Conservation (phyloP, 2,888 invertebrate species). For the Rhopalosiphum nymphaeae region DNA sequence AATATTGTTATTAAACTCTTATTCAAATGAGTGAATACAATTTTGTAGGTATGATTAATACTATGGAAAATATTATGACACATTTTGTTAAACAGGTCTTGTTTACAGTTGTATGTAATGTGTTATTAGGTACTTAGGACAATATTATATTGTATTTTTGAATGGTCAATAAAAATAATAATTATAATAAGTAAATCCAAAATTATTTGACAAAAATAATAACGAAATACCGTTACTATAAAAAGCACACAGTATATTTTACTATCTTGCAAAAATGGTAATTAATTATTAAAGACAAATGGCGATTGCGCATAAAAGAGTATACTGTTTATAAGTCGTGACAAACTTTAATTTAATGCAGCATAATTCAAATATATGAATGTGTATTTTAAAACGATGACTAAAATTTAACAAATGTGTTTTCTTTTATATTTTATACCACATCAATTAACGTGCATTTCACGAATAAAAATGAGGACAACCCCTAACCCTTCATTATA, state of each 20-base stretch:
- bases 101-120: background rate
- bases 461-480: constrained; percentile 2
- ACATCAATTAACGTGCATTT: constrained; percentile 27
- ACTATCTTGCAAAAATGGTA: background rate
- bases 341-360: background rate
- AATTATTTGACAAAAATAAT: background rate
- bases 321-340: background rate
- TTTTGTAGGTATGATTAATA: background rate
- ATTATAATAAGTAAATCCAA: background rate
- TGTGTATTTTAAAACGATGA: background rate
- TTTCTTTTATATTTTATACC: constrained; percentile 1
- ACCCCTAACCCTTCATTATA: constrained; percentile 2
- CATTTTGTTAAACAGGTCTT: background rate
- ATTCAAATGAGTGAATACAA: background rate
- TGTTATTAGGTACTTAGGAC: background rate
- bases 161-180: background rate
- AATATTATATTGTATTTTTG: background rate
- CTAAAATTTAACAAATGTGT: background rate
- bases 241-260: background rate
- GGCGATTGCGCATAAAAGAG: background rate
- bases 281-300: constrained; percentile 5
- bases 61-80: background rate
- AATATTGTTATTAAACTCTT: background rate
- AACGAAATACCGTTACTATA: background rate
- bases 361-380: background rate